Evolutionary conservation across 2,888 invertebrate species (phyloP).

Genomic region (Blera fallax): DNA sequence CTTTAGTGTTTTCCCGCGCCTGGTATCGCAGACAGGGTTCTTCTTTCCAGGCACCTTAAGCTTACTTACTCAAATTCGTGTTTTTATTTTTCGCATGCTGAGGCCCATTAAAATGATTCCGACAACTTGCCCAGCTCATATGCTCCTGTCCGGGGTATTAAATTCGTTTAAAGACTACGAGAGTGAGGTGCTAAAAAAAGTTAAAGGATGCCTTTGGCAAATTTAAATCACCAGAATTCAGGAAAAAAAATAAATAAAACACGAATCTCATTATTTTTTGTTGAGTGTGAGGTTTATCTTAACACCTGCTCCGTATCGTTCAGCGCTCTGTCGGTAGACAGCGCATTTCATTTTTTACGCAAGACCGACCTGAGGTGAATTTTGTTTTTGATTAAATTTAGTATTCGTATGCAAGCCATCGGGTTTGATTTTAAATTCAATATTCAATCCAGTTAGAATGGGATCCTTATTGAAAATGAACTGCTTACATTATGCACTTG

Average conservation of each 20-base stretch:
- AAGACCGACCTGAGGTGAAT: neutral
- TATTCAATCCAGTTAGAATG: neutral
- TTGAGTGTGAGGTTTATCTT: neutral
- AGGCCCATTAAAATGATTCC: neutral
- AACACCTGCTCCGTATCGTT: neutral
- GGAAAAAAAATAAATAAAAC: neutral
- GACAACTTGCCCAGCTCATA: neutral
- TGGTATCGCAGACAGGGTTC: neutral
- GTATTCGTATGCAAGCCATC: slow-evolving; percentile 9
- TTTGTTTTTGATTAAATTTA: neutral
- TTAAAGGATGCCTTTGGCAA: neutral
- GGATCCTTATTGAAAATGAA: neutral
- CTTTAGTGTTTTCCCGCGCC: neutral
- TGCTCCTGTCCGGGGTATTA: neutral
- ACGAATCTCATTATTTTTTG: neutral
- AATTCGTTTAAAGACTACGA: neutral
- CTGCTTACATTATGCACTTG: neutral
- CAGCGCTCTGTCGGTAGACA: neutral
- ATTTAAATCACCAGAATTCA: neutral
- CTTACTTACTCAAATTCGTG: neutral
- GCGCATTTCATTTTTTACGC: neutral
- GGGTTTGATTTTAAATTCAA: slow-evolving; percentile 25
- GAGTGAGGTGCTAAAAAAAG: neutral
- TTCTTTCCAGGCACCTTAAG: neutral
- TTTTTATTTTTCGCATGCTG: neutral